Conservation (phyloP, 2,797 vertebrate genomes). For the Molossus alvarezi region DNA sequence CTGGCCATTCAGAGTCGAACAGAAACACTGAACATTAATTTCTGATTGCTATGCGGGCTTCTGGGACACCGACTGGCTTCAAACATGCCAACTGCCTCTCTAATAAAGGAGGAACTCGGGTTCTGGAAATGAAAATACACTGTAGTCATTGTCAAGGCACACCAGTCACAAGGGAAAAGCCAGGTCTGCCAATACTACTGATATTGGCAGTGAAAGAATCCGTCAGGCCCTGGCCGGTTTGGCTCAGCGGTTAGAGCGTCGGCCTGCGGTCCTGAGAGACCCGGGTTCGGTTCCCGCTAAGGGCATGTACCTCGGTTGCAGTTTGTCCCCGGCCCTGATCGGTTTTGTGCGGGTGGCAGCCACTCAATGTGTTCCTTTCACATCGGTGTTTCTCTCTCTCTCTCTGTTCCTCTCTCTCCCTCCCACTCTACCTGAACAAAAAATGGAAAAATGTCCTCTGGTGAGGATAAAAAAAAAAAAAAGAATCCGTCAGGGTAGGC, state of each 20-base stretch:
- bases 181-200: neutral
- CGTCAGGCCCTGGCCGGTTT: no score
- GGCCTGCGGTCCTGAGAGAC: no score
- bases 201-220: neutral
- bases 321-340: no score
- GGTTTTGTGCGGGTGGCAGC: no score
- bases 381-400: no score
- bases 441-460: no score
- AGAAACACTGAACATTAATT: constrained; percentile 59
- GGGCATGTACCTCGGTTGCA: no score
- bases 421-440: no score
- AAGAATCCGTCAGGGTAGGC: neutral
- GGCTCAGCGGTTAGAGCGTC: no score
- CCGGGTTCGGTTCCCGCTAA: no score
- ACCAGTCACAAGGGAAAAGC: neutral
- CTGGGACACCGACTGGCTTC: neutral
- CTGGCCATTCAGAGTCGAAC: constrained; percentile 20
- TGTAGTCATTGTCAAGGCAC: neutral
- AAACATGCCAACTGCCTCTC: constrained; percentile 25
- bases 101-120: neutral
- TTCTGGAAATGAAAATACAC: neutral
- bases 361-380: no score
- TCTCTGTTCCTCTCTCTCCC: no score
- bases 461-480: neutral
- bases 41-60: neutral